Conservation (phyloP, 2,888 invertebrate genomes). For the Eretmocerus hayati region DNA sequence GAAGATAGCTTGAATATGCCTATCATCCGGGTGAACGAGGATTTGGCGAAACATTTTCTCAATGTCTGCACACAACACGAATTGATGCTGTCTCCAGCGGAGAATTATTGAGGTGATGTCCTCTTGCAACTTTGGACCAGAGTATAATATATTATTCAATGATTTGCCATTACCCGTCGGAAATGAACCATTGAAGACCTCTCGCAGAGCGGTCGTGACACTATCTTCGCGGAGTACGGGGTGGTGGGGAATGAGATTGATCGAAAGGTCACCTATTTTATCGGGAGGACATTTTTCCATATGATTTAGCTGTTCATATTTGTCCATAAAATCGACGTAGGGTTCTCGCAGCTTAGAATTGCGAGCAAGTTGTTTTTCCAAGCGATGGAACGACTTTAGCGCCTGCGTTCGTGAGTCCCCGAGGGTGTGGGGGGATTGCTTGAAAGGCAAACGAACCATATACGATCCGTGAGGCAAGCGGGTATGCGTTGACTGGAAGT, state of each 20-base stretch:
- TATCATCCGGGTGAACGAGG: neutral
- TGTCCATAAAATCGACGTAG: neutral
- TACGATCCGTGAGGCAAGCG: neutral
- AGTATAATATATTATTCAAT: too few relatives aligned
- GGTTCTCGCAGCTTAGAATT: neutral
- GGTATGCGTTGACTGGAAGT: neutral
- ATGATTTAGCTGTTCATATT: neutral
- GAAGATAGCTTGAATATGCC: neutral
- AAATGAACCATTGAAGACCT: neutral
- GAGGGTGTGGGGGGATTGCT: neutral
- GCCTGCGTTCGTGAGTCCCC: neutral
- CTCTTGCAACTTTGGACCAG: too few relatives aligned
- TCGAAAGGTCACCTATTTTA: neutral
- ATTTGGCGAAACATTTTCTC: conserved; percentile 1
- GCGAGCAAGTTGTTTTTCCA: neutral
- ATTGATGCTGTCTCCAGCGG: neutral
- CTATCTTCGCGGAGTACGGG: neutral
- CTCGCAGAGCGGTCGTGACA: neutral
- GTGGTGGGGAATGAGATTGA: neutral
- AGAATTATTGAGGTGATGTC: too few relatives aligned
- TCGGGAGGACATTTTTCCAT: neutral
- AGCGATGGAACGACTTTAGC: neutral
- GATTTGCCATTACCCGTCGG: too few relatives aligned
- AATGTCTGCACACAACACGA: neutral
- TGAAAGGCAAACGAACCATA: neutral